These are phyloP conservation scores for Sinotaia quadrata DNA, from an alignment of 2,888 invertebrate species.

Conservation along the genomic window DNA sequence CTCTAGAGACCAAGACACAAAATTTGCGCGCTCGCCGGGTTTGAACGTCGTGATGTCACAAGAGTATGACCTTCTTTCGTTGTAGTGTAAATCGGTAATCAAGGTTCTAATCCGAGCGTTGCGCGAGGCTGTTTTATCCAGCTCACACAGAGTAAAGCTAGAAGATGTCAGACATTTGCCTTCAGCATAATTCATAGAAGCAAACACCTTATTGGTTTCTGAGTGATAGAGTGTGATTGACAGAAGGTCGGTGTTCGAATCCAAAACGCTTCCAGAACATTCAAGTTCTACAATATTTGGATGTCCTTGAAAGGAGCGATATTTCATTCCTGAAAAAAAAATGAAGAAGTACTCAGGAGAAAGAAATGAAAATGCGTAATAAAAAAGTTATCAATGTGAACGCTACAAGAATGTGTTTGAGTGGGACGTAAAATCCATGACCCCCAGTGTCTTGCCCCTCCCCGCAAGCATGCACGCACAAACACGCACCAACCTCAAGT, in stretches of 20 bases:
- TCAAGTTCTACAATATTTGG: constrained; percentile 10
- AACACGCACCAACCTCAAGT: too few relatives aligned
- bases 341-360: too few relatives aligned
- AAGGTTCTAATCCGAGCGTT: background rate
- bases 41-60: constrained; percentile 18
- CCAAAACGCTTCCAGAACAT: constrained; percentile 18
- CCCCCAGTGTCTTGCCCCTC: too few relatives aligned
- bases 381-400: too few relatives aligned
- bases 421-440: too few relatives aligned
- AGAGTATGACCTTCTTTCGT: constrained; percentile 7
- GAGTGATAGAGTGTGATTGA: constrained; percentile 17
- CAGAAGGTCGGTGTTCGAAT: constrained; percentile 3
- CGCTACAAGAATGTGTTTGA: too few relatives aligned
- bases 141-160: background rate
- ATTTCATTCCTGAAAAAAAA: constrained; percentile 8
- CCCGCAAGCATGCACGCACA: too few relatives aligned
- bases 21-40: constrained; percentile 6
- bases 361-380: too few relatives aligned
- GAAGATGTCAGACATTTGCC: constrained; percentile 11
- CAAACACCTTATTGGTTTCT: background rate
- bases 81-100: background rate
- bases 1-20: constrained; percentile 15
- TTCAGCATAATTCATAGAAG: constrained; percentile 20
- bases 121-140: background rate
- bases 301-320: background rate